Base-by-base conservation (phyloP, 2,113 vertebrate genomes). In the Myrmecophaga tridactyla region DNA sequence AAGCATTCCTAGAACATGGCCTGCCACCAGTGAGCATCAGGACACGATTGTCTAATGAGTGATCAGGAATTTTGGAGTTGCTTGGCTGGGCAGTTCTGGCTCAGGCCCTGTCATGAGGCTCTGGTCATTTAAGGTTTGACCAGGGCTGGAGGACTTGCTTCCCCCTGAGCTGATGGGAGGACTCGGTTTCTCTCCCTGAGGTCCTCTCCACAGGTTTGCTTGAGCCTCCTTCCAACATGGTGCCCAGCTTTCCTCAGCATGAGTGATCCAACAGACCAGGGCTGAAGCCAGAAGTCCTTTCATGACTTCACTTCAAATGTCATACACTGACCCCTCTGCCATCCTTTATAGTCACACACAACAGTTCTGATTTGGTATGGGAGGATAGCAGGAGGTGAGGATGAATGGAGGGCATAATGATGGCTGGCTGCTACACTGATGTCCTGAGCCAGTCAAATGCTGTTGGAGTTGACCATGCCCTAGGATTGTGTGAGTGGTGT, bases 381-480 rank as follows among this genome's bases (percentile, higher is more conserved):
- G 58, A 88, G 88, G 63, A 21, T 11, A 10, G 48, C 51, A 27
- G n/a, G n/a, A 63, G 76, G 46, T 51, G 25, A 18, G 73, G 43
- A 15, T 25, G n/a, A 34, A 2, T 73, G 63, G 63, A 78, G 63
- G 83, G 43, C 15, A 0, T 27, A 58, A 23, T 8, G 11, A 21
- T 34, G 89, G 43, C 31, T 75, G 46, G 69, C 9, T 0, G 5
- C 25, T n/a, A 0, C 0, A 0, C 7, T 20, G 67, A 20, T 11
- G 25, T 20, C 2, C 0, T 39, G 36, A 41, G 7, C 17, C 3
- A 23, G 53, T 41, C 34, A 46, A 39, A 3, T 58, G 58, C 15
- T 36, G 53, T 27, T n/a, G 25, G 20, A 51, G 27, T 1, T 4
- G 31, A 21, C 65, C 0, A 7, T 4, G 34, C 0, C 53, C 14